Evolutionary conservation across 1,140 invertebrate genomes (phyloP).

Genomic region (Macrosteles quadrilineatus): DNA sequence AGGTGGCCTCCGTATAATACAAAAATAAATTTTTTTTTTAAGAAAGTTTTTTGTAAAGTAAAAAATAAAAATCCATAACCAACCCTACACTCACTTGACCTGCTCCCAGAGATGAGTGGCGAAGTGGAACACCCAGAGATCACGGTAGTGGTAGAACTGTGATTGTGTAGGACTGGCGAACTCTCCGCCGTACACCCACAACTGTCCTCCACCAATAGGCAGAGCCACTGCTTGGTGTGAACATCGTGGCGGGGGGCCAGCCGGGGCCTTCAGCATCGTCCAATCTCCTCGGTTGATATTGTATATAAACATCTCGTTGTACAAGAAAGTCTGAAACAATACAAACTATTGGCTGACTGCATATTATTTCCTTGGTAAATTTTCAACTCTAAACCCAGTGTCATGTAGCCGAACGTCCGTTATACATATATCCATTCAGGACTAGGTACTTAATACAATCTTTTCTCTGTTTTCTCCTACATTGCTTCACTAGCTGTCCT

Average conservation of each 20-base stretch:
- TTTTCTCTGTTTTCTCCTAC: too few relatives aligned
- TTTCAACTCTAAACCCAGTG: too few relatives aligned
- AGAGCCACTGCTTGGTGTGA: conserved; percentile 81
- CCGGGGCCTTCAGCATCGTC: conserved; percentile 75
- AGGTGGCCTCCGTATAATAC: too few relatives aligned
- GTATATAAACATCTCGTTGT: conserved; percentile 84
- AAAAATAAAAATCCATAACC: too few relatives aligned
- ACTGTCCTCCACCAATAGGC: conserved; percentile 69
- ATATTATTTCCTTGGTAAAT: too few relatives aligned
- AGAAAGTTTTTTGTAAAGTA: too few relatives aligned
- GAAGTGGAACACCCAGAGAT: conserved; percentile 85
- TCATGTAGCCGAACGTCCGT: too few relatives aligned
- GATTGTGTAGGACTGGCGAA: conserved; percentile 86
- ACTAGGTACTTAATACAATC: too few relatives aligned
- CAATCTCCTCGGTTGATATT: conserved; percentile 81
- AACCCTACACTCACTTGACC: conserved; percentile 58
- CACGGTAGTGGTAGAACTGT: conserved; percentile 93
- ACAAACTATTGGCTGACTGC: too few relatives aligned
- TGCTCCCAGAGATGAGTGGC: conserved; percentile 87
- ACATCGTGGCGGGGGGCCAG: conserved; percentile 80
- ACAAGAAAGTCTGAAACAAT: conserved; percentile 71
- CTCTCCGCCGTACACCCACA: conserved; percentile 92
- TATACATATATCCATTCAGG: too few relatives aligned
- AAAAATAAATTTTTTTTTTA: too few relatives aligned
- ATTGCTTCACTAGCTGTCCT: too few relatives aligned